A percentile compares a stretch with the other conserved stretches of the same genome.
These are phyloP conservation scores for Cichladusa arquata DNA, from an alignment of 2,113 vertebrate species.

Conservation along the genomic window DNA sequence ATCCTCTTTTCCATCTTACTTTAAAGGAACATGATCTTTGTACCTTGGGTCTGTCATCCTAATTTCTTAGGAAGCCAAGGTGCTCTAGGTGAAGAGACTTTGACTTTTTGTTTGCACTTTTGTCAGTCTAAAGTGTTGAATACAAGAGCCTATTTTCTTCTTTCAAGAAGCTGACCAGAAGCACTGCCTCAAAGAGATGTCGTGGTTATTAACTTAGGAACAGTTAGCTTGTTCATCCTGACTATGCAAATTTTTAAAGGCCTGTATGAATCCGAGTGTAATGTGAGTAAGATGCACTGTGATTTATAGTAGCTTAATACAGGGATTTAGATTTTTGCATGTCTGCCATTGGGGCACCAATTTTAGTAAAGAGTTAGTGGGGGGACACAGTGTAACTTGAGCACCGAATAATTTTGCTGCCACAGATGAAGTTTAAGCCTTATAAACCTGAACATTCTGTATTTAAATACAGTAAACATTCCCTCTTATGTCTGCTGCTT, in stretches of 20 bases:
- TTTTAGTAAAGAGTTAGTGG: slow-evolving; percentile 53
- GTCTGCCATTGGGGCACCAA: slow-evolving; percentile 59
- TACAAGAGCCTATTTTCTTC: background rate
- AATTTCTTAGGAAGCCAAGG: background rate
- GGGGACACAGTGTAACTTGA: slow-evolving; percentile 46
- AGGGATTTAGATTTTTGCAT: slow-evolving; percentile 70
- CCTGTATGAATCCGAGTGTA: slow-evolving; percentile 47
- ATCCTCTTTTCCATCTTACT: background rate
- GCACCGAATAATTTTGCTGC: slow-evolving; percentile 17
- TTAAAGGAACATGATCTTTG: background rate
- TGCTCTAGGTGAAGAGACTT: background rate
- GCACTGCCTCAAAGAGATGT: background rate
- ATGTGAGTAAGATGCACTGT: slow-evolving; percentile 33
- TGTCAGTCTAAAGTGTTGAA: background rate
- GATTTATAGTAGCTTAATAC: slow-evolving; percentile 67
- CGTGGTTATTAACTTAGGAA: background rate
- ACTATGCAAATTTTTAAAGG: slow-evolving; percentile 50
- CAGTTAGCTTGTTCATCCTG: slow-evolving; percentile 41
- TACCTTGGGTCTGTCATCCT: background rate
- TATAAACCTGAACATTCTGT: slow-evolving; percentile 7
- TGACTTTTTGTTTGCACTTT: background rate
- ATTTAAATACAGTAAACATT: slow-evolving; percentile 5
- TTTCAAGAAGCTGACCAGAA: background rate
- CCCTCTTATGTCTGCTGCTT: background rate
- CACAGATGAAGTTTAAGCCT: slow-evolving; percentile 8